phyloP scores from a whole-genome alignment of 2,113 vertebrate species.

The Fulmarus glacialis region DNA sequence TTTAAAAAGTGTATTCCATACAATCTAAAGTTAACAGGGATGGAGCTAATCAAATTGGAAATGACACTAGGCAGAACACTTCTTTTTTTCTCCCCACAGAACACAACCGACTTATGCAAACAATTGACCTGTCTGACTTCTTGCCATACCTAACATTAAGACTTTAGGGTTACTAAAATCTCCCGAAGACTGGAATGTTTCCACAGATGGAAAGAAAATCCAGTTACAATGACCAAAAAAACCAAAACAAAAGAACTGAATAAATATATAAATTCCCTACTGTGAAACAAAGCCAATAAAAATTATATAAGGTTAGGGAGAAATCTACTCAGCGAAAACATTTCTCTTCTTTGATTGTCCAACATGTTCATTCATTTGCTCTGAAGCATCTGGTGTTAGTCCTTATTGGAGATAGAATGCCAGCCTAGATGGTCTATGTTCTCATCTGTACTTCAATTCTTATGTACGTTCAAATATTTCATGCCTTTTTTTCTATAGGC shows the following conservation, averaged over 20 bases:
- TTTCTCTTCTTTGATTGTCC: not conserved
- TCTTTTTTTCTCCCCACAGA: not conserved
- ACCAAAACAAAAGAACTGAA: not conserved
- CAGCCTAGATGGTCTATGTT: not conserved
- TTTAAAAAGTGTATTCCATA: not conserved
- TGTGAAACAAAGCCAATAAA: not conserved
- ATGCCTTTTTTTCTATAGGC: not conserved
- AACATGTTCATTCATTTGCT: not conserved
- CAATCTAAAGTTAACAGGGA: not conserved
- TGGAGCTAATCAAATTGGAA: not conserved
- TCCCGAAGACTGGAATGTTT: not conserved
- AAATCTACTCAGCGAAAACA: not conserved
- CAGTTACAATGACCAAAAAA: not conserved
- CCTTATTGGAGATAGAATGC: not conserved
- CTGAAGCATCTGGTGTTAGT: not conserved
- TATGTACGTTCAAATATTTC: rapidly evolving
- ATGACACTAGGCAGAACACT: not conserved
- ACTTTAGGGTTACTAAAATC: not conserved
- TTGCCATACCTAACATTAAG: not conserved
- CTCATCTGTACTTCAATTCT: not conserved
- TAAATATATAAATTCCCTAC: not conserved
- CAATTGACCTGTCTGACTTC: not conserved
- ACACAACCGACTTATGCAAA: not conserved
- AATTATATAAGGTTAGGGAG: not conserved
- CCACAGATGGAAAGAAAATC: not conserved